Conservation (phyloP, 1,140 invertebrate species). For the Colletes latitarsis region DNA sequence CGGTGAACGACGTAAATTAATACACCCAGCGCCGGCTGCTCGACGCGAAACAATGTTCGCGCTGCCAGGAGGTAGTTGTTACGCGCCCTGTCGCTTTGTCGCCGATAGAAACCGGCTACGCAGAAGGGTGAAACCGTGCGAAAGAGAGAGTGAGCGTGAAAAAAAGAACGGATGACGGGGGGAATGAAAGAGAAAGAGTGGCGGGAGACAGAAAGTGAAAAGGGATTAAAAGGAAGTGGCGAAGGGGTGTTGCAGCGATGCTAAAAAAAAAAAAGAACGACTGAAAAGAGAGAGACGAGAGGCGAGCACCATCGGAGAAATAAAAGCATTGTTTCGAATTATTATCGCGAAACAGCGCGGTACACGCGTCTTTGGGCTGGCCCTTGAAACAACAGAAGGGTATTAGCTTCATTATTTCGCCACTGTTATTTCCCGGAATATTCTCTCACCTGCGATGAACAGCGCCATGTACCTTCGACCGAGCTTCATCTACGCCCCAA, state of each 20-base stretch:
- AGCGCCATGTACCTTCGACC: background rate
- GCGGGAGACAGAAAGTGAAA: constrained; percentile 17
- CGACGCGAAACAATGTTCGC: constrained; percentile 49
- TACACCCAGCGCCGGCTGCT: constrained; percentile 20
- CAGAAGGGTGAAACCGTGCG: constrained; percentile 6
- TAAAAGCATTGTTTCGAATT: constrained; percentile 47
- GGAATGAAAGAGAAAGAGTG: constrained; percentile 23
- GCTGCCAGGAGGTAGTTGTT: constrained; percentile 17
- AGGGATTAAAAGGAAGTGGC: constrained; percentile 25
- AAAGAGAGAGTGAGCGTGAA: background rate
- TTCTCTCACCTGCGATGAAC: constrained; percentile 10
- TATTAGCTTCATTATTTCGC: constrained; percentile 43
- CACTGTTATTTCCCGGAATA: constrained; percentile 4
- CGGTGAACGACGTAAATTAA: constrained; percentile 46
- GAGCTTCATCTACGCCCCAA: background rate
- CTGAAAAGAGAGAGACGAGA: background rate
- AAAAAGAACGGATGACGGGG: constrained; percentile 5
- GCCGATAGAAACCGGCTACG: constrained; percentile 14
- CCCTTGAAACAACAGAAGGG: constrained; percentile 16
- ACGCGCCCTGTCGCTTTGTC: constrained; percentile 43
- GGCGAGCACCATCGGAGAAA: constrained; percentile 24
- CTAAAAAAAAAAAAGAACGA: background rate
- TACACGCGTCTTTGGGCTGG: constrained; percentile 19
- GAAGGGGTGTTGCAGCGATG: background rate
- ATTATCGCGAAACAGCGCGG: constrained; percentile 34